Evolutionary conservation across 2,113 vertebrate species (phyloP).

Genomic region (Daphoenositta chrysoptera): DNA sequence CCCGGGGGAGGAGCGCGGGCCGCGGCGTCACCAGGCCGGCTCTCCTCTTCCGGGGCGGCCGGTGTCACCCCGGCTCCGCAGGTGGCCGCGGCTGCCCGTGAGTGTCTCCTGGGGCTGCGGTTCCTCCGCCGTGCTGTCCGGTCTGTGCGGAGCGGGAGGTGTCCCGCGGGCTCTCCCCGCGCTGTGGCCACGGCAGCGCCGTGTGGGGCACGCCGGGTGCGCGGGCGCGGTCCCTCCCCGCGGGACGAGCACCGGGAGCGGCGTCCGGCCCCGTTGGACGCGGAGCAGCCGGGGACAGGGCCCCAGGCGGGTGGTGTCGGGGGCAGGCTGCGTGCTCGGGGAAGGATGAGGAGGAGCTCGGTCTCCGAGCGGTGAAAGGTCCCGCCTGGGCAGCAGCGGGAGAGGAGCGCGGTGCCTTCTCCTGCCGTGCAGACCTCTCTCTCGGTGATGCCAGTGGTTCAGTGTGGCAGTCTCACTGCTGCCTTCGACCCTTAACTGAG

Average conservation of each 20-base stretch:
- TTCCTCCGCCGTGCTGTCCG: fast-evolving
- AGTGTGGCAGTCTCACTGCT: not conserved
- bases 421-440: fast-evolving
- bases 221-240: no score
- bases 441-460: fast-evolving
- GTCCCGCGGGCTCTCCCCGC: not conserved
- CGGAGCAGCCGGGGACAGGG: not conserved
- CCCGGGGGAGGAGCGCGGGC: not conserved
- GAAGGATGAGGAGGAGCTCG: no score
- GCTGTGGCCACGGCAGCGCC: not conserved
- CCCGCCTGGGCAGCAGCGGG: not conserved
- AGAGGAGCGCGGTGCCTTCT: not conserved
- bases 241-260: not conserved
- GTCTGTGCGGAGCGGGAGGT: not conserved
- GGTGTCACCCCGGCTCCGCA: fast-evolving
- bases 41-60: not conserved
- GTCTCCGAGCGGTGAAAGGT: no score
- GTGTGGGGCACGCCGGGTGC: fast-evolving
- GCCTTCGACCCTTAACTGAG: fast-evolving
- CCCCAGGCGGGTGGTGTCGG: no score
- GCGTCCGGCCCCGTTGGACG: fast-evolving
- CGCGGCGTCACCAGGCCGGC: fast-evolving
- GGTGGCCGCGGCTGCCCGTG: not conserved
- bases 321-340: not conserved
- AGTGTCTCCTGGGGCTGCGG: fast-evolving